A percentile compares a stretch with the other conserved stretches of the same genome.
Evolutionary conservation across 2,113 vertebrate species (phyloP).

Genomic region (Coracopsis vasa): DNA sequence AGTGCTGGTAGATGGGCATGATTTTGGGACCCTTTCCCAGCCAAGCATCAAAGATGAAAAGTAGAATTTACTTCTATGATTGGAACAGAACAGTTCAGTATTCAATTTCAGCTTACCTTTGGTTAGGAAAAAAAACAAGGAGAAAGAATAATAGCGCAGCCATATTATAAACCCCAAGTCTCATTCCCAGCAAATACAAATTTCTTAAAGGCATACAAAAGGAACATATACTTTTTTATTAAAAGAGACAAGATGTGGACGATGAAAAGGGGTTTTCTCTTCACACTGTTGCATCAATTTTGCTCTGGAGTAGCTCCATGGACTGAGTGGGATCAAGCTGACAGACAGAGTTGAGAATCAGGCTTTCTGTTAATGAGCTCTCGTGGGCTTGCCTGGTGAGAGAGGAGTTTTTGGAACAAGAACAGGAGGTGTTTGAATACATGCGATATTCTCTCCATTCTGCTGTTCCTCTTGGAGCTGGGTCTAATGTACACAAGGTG

Average conservation of each 20-base stretch:
- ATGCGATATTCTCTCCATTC: background rate
- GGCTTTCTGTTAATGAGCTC: background rate
- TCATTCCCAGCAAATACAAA: background rate
- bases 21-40: background rate
- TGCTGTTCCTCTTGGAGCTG: background rate
- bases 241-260: background rate
- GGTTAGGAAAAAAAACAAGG: background rate
- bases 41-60: background rate
- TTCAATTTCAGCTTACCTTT: background rate
- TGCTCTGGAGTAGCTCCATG: background rate
- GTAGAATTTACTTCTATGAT: background rate
- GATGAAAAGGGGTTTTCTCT: background rate
- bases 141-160: background rate
- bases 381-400: background rate
- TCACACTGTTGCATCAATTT: background rate
- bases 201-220: background rate
- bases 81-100: background rate
- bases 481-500: background rate
- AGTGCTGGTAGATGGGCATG: rapidly evolving
- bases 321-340: background rate
- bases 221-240: background rate
- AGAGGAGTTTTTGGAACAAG: background rate
- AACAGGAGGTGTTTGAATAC: background rate
- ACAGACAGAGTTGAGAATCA: background rate
- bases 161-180: background rate